Conservation (phyloP, 2,113 vertebrate species). For the Oreochromis aureus region DNA sequence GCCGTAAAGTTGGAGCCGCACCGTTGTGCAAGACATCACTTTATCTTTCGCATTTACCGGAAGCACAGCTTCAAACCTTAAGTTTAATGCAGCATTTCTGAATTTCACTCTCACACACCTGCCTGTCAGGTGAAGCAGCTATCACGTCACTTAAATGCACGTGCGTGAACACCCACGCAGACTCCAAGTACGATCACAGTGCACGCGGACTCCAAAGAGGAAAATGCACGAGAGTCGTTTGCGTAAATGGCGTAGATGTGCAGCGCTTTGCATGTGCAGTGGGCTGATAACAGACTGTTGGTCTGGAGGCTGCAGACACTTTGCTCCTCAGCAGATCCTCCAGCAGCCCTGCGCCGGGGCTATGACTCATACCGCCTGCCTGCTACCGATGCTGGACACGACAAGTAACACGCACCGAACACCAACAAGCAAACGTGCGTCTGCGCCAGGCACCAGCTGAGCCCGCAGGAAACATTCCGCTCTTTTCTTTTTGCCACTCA, state of each 20-base stretch:
- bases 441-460: background rate
- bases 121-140: background rate
- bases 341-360: slow-evolving; percentile 22
- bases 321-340: slow-evolving; percentile 17
- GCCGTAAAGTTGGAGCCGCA: background rate
- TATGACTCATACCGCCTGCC: slow-evolving; percentile 10
- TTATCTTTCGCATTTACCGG: background rate
- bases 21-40: background rate
- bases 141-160: background rate
- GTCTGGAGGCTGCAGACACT: slow-evolving; percentile 11
- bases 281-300: background rate
- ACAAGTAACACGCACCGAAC: background rate
- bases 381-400: background rate
- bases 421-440: background rate
- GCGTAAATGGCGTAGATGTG: background rate
- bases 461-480: background rate
- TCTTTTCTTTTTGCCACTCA: background rate
- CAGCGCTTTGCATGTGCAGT: slow-evolving; percentile 1
- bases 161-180: background rate
- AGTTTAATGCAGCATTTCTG: background rate
- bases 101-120: background rate
- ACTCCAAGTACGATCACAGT: background rate
- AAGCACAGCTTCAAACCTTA: background rate
- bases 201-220: background rate
- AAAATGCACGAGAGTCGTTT: background rate